Evolutionary conservation across 2,113 vertebrate genomes (phyloP).

Genomic region (Pituophis catenifer): DNA sequence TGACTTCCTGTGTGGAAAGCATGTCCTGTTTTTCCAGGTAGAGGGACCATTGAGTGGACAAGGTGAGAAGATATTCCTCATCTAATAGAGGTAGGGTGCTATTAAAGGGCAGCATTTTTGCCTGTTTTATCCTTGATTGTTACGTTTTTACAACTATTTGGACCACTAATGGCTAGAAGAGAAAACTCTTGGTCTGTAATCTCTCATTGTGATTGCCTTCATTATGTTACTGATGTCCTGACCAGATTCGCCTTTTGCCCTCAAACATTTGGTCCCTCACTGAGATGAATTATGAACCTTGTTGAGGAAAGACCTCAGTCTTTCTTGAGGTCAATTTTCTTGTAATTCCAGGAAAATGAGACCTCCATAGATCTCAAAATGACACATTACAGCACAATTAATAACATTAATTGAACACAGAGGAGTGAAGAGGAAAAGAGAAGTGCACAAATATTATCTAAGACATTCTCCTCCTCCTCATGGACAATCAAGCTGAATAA

Average conservation of each 20-base stretch:
- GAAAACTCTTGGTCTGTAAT: background rate
- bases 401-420: background rate
- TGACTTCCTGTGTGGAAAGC: background rate
- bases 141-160: background rate
- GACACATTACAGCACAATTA: background rate
- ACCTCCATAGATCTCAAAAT: background rate
- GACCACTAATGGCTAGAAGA: background rate
- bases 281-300: background rate
- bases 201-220: background rate
- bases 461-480: background rate
- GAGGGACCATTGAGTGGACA: background rate
- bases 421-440: background rate
- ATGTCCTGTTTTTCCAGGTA: background rate
- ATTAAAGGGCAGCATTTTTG: background rate
- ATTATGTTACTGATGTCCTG: slow-evolving; percentile 10
- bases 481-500: background rate
- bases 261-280: background rate
- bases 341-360: background rate
- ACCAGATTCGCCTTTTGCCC: background rate
- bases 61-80: background rate
- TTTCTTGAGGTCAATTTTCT: background rate
- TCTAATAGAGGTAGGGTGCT: background rate
- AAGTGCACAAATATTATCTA: background rate
- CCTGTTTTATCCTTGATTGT: background rate
- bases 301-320: background rate